These are phyloP conservation scores for Nebria brevicollis DNA, from an alignment of 2,888 invertebrate genomes.

Conservation along the genomic window DNA sequence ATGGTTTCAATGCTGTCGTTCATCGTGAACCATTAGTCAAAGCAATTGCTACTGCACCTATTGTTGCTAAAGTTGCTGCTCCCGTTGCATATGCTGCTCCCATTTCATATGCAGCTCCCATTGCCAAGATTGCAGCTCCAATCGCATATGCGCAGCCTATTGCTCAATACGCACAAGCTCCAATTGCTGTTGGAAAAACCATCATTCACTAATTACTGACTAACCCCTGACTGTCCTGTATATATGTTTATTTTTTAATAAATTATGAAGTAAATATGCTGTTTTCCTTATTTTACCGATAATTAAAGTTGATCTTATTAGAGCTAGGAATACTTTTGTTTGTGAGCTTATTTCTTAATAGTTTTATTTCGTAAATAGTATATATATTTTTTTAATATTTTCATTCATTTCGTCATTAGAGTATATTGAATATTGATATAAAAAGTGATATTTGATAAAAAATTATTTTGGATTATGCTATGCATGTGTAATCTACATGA, in stretches of 20 bases:
- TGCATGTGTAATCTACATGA: too few relatives aligned
- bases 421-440: too few relatives aligned
- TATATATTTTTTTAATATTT: too few relatives aligned
- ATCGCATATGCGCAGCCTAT: slow-evolving; percentile 49
- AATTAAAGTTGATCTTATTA: too few relatives aligned
- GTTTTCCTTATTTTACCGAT: background rate
- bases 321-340: too few relatives aligned
- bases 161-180: slow-evolving; percentile 36
- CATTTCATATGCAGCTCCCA: slow-evolving; percentile 47
- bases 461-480: too few relatives aligned
- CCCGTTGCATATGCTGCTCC: slow-evolving; percentile 43
- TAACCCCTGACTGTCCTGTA: slow-evolving; percentile 2
- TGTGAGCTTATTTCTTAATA: too few relatives aligned
- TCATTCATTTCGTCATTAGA: too few relatives aligned
- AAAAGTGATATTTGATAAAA: too few relatives aligned
- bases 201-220: slow-evolving; percentile 13
- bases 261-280: slow-evolving; percentile 13
- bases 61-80: slow-evolving; percentile 47
- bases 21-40: slow-evolving; percentile 62
- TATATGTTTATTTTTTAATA: slow-evolving; percentile 11
- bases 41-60: slow-evolving; percentile 41
- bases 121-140: slow-evolving; percentile 52
- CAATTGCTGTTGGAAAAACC: slow-evolving; percentile 17
- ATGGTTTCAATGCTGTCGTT: slow-evolving; percentile 70
- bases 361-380: too few relatives aligned